Evolutionary conservation across 64 coral and sea anemone genomes (phyloP).

Genomic region (Dendronephthya gigantea): DNA sequence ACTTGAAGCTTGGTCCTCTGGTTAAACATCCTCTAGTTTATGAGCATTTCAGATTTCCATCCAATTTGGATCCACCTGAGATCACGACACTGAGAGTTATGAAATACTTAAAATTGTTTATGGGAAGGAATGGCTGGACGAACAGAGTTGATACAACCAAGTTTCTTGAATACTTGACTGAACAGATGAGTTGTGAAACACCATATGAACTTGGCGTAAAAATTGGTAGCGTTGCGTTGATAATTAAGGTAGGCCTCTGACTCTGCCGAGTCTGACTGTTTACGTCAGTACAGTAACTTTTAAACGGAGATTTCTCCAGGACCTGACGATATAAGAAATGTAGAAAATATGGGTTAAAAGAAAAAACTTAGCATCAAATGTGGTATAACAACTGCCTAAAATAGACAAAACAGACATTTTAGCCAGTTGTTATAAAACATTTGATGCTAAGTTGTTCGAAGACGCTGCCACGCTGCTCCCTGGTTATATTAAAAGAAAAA

Average conservation of each 20-base stretch:
- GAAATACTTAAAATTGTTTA: background rate
- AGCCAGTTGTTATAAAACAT: too few relatives aligned
- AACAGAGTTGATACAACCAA: slow-evolving; percentile 47
- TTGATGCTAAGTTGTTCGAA: too few relatives aligned
- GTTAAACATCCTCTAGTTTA: background rate
- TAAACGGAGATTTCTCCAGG: too few relatives aligned
- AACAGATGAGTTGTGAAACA: slow-evolving; percentile 37
- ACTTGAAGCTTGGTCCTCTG: background rate
- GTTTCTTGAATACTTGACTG: slow-evolving; percentile 60
- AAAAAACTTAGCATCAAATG: too few relatives aligned
- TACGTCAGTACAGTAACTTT: too few relatives aligned
- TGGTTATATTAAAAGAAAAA: too few relatives aligned
- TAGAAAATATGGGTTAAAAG: too few relatives aligned
- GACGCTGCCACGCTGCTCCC: too few relatives aligned
- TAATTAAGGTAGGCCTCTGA: slow-evolving; percentile 37
- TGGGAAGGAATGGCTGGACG: slow-evolving; percentile 27
- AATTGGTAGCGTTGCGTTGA: slow-evolving; percentile 66
- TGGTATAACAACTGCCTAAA: too few relatives aligned
- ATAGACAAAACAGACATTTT: too few relatives aligned
- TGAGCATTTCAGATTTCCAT: background rate
- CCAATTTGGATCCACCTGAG: background rate
- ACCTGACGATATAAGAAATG: too few relatives aligned
- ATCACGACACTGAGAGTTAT: background rate
- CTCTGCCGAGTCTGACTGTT: too few relatives aligned
- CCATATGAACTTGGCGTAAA: slow-evolving; percentile 61